Evolutionary conservation across 2,113 vertebrate species (phyloP).

Genomic region (Glaucidium brasilianum): DNA sequence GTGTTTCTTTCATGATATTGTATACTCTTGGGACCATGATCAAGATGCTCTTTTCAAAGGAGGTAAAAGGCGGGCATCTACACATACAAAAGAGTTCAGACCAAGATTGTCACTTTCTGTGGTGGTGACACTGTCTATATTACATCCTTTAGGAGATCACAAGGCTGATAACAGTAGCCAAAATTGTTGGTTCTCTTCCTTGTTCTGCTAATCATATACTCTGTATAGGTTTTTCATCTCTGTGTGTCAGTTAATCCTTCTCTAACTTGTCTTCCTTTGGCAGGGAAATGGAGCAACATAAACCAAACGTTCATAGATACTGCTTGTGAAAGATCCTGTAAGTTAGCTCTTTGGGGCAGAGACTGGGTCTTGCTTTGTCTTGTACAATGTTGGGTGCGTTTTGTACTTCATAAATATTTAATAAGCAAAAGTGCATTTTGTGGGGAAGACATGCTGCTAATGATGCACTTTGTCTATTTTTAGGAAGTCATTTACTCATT

Average conservation of each 20-base stretch:
- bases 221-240: not conserved
- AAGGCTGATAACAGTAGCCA: not conserved
- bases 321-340: not conserved
- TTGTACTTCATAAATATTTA: not conserved
- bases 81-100: not conserved
- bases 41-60: not conserved
- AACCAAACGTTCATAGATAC: not conserved
- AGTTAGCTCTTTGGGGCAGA: not conserved
- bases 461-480: conserved; percentile 15
- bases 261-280: not conserved
- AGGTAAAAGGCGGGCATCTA: too few species aligned
- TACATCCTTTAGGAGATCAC: not conserved
- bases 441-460: not conserved
- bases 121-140: not conserved
- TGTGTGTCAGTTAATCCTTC: not conserved
- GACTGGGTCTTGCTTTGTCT: not conserved
- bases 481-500: not conserved
- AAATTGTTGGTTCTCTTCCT: not conserved
- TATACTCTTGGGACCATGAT: not conserved
- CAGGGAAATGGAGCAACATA: not conserved
- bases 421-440: not conserved
- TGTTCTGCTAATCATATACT: not conserved
- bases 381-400: not conserved
- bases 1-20: not conserved
- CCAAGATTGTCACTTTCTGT: too few species aligned